Percentiles rank a stretch among this genome's conserved stretches.
These are phyloP conservation scores for Pygoscelis antarcticus DNA, from an alignment of 2,113 vertebrate genomes.

Conservation along the genomic window DNA sequence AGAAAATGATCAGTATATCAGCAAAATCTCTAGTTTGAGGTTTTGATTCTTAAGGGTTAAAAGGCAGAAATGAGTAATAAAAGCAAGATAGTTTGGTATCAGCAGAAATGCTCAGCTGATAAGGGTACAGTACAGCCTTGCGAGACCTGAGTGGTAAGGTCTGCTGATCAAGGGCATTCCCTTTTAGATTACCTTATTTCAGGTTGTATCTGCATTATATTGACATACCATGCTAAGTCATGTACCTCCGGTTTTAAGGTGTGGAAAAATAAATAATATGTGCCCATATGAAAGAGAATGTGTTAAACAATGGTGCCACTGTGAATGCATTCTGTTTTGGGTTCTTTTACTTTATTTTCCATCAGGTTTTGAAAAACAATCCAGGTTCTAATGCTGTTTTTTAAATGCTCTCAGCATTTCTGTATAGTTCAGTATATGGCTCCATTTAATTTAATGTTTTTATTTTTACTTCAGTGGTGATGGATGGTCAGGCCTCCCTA, in stretches of 20 bases:
- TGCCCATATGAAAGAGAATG: neutral
- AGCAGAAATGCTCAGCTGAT: neutral
- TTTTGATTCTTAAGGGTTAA: neutral
- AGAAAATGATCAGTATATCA: neutral
- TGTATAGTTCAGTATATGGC: neutral
- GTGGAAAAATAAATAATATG: neutral
- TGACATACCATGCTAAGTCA: neutral
- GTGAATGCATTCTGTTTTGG: neutral
- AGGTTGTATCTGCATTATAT: neutral
- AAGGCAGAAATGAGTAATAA: neutral
- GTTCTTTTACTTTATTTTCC: neutral
- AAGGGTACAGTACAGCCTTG: neutral
- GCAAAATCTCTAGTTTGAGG: neutral
- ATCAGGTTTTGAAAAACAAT: neutral
- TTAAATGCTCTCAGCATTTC: neutral
- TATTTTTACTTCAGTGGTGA: neutral
- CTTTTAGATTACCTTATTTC: neutral
- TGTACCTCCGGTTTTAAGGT: neutral
- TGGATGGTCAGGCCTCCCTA: neutral
- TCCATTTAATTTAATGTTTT: neutral
- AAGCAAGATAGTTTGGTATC: neutral
- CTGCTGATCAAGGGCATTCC: neutral
- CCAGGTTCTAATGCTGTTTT: neutral
- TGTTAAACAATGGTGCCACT: neutral
- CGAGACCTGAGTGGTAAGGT: neutral